A percentile compares a stretch with the other conserved stretches of the same genome.
Conservation (phyloP, 2,797 vertebrate genomes). For the Zonotrichia albicollis region DNA sequence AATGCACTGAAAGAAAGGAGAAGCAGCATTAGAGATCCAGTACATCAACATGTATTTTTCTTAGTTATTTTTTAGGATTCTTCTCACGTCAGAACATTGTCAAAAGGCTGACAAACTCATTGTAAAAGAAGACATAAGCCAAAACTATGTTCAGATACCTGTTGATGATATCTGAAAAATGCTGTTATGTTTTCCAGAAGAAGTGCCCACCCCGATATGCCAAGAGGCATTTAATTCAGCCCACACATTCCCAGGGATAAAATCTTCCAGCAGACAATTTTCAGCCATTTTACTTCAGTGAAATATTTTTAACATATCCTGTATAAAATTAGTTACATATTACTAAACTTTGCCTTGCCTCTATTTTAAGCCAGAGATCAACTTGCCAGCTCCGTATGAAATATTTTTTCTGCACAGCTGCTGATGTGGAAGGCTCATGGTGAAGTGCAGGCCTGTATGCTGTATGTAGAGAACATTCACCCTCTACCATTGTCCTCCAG, state of each 20-base stretch:
- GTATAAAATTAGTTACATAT: background rate
- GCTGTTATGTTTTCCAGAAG: background rate
- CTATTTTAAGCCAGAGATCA: background rate
- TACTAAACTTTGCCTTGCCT: background rate
- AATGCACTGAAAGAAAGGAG: conserved; percentile 87
- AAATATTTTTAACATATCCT: background rate
- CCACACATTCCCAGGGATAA: background rate
- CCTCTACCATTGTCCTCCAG: background rate
- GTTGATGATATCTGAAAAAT: background rate
- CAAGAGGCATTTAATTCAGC: background rate
- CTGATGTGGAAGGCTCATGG: background rate
- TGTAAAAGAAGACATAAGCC: background rate
- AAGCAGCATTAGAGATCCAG: background rate
- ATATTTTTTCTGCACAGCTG: background rate
- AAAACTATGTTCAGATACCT: background rate
- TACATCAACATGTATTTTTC: background rate
- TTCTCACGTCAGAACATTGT: background rate
- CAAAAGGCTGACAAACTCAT: background rate
- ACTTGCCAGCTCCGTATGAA: background rate
- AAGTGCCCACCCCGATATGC: background rate
- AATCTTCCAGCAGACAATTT: background rate
- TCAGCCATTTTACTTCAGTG: conserved; percentile 9
- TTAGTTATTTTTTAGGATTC: background rate
- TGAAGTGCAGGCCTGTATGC: conserved; percentile 6
- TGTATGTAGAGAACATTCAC: background rate